Percentiles rank a stretch among this genome's conserved stretches.
Evolutionary conservation across 2,888 invertebrate species (phyloP).

Genomic region (Cephus pygmeus): DNA sequence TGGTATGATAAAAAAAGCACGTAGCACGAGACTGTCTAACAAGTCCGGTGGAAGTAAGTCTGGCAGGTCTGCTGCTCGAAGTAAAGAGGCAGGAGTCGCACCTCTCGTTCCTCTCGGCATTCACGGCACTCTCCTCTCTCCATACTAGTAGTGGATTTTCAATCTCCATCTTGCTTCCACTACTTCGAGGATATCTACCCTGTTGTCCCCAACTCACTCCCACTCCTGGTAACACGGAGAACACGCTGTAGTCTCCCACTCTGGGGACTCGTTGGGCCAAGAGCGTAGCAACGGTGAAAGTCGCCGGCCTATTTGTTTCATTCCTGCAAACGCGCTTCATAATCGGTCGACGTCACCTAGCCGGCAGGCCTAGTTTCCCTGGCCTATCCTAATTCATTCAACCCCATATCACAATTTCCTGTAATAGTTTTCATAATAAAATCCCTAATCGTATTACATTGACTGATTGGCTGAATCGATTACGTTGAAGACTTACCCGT

Average conservation of each 20-base stretch:
- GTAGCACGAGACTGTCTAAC: background rate
- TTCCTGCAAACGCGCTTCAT: slow-evolving; percentile 45
- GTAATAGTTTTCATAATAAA: background rate
- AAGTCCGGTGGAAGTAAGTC: background rate
- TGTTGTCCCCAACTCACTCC: background rate
- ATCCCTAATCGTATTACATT: background rate
- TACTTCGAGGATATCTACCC: background rate
- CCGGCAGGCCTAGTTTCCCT: slow-evolving; percentile 46
- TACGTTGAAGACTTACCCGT: background rate
- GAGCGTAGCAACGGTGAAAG: slow-evolving; percentile 52
- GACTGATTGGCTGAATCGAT: too few species aligned
- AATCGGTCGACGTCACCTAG: slow-evolving; percentile 38
- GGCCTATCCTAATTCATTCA: background rate
- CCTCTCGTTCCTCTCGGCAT: background rate
- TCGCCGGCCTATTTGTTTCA: slow-evolving; percentile 64
- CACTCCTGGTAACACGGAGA: background rate
- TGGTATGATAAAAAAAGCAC: background rate
- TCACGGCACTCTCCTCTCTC: background rate
- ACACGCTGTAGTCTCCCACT: slow-evolving; percentile 10
- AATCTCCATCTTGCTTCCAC: background rate
- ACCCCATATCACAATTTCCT: background rate
- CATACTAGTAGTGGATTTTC: background rate
- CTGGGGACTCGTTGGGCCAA: slow-evolving; percentile 22
- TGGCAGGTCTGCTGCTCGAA: background rate
- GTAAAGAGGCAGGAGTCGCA: background rate